Evolutionary conservation across 2,888 invertebrate genomes (phyloP), one percentile per base, ranked within the genome.

Genomic region (Lordiphosa andalusiaca): DNA sequence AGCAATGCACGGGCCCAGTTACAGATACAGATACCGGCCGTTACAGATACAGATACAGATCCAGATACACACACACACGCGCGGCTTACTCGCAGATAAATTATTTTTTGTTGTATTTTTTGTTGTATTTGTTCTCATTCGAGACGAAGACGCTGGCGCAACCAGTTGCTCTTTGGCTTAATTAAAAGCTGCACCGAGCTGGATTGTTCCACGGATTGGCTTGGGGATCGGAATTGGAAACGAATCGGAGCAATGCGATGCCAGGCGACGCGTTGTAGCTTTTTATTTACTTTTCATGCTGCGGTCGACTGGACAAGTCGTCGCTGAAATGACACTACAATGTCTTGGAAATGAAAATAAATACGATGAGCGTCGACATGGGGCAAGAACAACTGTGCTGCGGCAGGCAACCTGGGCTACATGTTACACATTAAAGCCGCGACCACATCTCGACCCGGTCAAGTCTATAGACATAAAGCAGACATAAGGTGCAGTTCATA

Each of bases 271-370:
- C 23, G 52, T 60, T 71, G 72, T 63, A 66, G 63, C 63, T 64
- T 80, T 73, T 81, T 69, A 70, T 76, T 73, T 87, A 71, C 67
- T 71, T 77, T 86, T 71, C 73, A 68, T 67, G 82, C 59, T 75
- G 60, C 70, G 83, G 77, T 83, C 67, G 60, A 59, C 66, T 65
- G 66, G 67, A 73, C 73, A 67, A 65, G 73, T 73, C 69, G 82
- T 67, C 83, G 84, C 72, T 84, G 78, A 81, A 81, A 85, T 81
- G 80, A 81, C 80, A 84, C 86, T 81, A 84, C 78, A 86, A 77
- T 69, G 86, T 83, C 81, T 83, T 73, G 66, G 64, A 85, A 81
- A 85, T 85, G 85, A 81, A 81, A 87, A 87, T 86, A 86, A 86
- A 85, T 80, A 82, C 84, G 74, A 69, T 48, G 47, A 36, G 36